Percentiles rank a stretch among this genome's conserved stretches.
Conservation (phyloP, 2,888 invertebrate species). For the Chloroclysta siterata region DNA sequence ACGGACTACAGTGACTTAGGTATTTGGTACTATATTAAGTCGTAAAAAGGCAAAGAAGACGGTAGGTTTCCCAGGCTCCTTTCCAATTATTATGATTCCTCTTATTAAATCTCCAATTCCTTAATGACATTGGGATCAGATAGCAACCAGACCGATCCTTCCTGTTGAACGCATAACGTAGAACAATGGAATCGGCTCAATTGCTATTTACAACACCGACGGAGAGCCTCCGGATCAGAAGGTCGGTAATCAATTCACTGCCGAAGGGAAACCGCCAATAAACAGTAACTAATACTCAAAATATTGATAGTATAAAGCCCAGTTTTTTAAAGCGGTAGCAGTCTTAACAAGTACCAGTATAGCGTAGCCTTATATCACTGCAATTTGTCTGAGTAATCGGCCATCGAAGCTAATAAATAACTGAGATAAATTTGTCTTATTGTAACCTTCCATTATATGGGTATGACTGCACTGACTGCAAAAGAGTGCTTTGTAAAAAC, state of each 20-base stretch:
- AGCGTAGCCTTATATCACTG: not conserved
- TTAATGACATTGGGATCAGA: not conserved
- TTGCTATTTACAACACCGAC: conserved; percentile 58
- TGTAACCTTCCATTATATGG: too few species aligned
- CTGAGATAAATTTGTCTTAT: too few species aligned
- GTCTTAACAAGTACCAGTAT: not conserved
- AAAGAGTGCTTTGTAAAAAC: too few species aligned
- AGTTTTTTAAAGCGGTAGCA: not conserved
- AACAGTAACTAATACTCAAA: conserved; percentile 13
- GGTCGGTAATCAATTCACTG: conserved; percentile 56
- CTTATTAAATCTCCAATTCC: too few species aligned
- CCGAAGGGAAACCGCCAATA: conserved; percentile 44
- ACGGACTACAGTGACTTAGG: too few species aligned
- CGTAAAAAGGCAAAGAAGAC: too few species aligned
- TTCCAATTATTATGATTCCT: too few species aligned
- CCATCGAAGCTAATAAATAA: too few species aligned
- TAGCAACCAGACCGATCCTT: not conserved
- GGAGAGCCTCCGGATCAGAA: conserved; percentile 52
- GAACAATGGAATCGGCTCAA: conserved; percentile 51
- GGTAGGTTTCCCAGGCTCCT: too few species aligned
- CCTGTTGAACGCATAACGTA: conserved; percentile 40
- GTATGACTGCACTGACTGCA: too few species aligned
- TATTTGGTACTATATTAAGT: too few species aligned
- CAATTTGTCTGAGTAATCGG: not conserved
- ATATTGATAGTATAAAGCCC: conserved; percentile 1